Evolutionary conservation across 2,888 invertebrate species (phyloP).

Genomic region (Lottia gigantea): DNA sequence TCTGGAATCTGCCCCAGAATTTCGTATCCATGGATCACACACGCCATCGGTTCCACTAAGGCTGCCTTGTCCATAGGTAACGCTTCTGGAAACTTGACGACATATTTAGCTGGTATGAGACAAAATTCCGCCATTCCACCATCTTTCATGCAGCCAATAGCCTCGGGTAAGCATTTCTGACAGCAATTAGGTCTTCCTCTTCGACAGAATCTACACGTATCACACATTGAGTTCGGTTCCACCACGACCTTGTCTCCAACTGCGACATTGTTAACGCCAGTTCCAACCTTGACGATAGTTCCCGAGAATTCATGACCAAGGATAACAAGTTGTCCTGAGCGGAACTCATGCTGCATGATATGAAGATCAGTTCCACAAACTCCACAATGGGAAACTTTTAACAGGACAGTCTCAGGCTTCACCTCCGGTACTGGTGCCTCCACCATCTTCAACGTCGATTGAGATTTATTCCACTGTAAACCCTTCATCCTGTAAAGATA

Average conservation of each 20-base stretch:
- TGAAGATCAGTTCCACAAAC: neutral
- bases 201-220: neutral
- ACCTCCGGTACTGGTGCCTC: neutral
- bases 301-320: neutral
- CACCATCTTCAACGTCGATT: neutral
- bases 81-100: neutral
- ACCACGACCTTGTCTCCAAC: neutral
- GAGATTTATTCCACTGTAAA: neutral
- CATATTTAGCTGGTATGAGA: neutral
- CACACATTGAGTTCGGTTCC: neutral
- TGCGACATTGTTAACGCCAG: neutral
- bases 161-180: neutral
- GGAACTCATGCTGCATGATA: neutral
- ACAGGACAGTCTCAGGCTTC: neutral
- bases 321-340: neutral
- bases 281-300: neutral
- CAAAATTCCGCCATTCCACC: neutral
- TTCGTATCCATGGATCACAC: neutral
- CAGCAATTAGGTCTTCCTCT: neutral
- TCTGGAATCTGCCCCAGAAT: neutral
- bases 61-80: neutral
- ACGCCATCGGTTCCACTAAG: neutral
- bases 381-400: conserved; percentile 3
- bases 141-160: neutral
- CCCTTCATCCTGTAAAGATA: neutral